Conservation (phyloP, 2,888 invertebrate species). For the Phyllotreta cruciferae region DNA sequence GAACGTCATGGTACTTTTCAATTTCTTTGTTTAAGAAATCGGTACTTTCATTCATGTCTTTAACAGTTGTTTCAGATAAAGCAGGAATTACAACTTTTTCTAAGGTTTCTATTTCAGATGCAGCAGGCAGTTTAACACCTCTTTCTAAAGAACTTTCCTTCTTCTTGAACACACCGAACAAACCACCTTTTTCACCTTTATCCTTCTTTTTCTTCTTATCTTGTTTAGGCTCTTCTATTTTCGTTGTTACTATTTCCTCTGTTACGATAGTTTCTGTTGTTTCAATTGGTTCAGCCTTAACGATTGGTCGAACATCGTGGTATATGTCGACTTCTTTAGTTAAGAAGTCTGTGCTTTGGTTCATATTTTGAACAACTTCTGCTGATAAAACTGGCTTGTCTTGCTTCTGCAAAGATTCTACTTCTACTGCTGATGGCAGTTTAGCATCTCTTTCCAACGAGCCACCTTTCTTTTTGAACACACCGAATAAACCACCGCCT, state of each 20-base stretch:
- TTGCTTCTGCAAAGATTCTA: background rate
- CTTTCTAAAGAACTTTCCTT: slow-evolving; percentile 35
- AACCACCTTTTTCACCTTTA: slow-evolving; percentile 16
- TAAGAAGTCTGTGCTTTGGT: slow-evolving; percentile 30
- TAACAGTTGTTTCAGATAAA: slow-evolving; percentile 35
- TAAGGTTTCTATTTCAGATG: slow-evolving; percentile 3
- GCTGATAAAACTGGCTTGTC: slow-evolving; percentile 33
- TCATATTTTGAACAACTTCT: slow-evolving; percentile 35
- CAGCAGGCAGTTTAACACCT: background rate
- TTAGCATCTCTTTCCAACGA: slow-evolving; percentile 39
- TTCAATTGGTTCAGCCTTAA: background rate
- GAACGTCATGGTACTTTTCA: slow-evolving; percentile 25
- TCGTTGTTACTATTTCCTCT: slow-evolving; percentile 16
- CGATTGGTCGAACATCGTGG: slow-evolving; percentile 23
- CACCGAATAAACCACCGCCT: slow-evolving; percentile 24
- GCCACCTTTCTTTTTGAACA: slow-evolving; percentile 49
- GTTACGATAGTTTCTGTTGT: slow-evolving; percentile 8
- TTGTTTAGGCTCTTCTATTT: background rate
- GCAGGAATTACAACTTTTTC: slow-evolving; percentile 9
- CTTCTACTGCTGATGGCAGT: slow-evolving; percentile 9
- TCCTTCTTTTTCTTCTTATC: background rate
- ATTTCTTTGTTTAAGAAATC: slow-evolving; percentile 36
- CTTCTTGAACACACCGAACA: slow-evolving; percentile 46
- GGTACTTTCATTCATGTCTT: slow-evolving; percentile 39
- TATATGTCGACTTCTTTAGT: slow-evolving; percentile 29